Evolutionary conservation across 1,140 invertebrate species (phyloP).

Genomic region (Homarus americanus): DNA sequence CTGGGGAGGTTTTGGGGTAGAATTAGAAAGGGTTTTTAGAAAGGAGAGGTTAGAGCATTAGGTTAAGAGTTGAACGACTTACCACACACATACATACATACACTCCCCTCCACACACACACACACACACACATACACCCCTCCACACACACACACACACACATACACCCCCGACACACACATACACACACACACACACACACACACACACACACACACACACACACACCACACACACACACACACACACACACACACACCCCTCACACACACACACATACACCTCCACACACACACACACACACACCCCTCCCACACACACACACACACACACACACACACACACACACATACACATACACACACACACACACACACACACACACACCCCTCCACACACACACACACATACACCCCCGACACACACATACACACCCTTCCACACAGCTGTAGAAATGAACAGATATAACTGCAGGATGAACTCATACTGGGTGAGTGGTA

Average conservation of each 20-base stretch:
- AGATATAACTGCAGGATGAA: too few species aligned
- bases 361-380: background rate
- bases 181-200: constrained; percentile 3
- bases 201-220: constrained; percentile 8
- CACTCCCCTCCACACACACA: too few species aligned
- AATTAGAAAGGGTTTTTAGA: too few species aligned
- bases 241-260: constrained; percentile 13
- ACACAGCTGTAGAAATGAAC: background rate
- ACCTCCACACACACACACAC: background rate
- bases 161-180: background rate
- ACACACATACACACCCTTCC: background rate
- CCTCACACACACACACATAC: background rate
- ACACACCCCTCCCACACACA: too few species aligned
- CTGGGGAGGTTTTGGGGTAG: too few species aligned
- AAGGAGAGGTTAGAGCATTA: too few species aligned
- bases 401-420: background rate
- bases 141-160: constrained; percentile 2
- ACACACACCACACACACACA: constrained; percentile 29
- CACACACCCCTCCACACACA: background rate
- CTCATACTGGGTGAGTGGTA: too few species aligned
- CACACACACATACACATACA: constrained; percentile 6
- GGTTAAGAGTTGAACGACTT: too few species aligned
- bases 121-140: constrained; percentile 25
- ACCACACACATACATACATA: background rate
- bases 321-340: constrained; percentile 12